Evolutionary conservation across 2,113 vertebrate species (phyloP), one percentile per base, ranked within the genome.

Genomic region (Xenus cinereus): DNA sequence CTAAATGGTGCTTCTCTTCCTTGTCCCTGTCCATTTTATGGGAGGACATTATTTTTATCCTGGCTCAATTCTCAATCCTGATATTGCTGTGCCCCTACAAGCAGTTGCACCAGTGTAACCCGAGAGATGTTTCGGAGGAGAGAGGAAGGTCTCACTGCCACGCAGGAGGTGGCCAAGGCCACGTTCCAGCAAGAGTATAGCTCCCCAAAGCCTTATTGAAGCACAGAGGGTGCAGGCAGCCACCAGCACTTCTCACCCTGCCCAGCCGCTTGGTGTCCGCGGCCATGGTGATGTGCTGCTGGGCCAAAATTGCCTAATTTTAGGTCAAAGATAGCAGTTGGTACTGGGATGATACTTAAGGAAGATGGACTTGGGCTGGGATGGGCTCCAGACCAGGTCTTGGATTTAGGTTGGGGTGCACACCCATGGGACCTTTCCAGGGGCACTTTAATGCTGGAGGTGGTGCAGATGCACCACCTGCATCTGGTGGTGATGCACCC

Each of bases 181-280:
- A 2, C 1, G 1, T 53, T 66, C 50, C 56, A 0, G 1, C 20
- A n/a, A 33, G 10, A 46, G 7, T 21, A 32, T 3, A 1, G 14
- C 32, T 93, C 17, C 30, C 45, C 5, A 12, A 9, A 74, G 45
- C 56, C 35, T 24, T 54, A 26, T 14, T 50, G 9, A 37, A 20
- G 63, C 33, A 26, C 53, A 64, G 59, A 28, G 26, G 4, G 6
- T 89, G 62, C 28, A 51, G 76, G 62, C 24, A 59, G 77, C 7
- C 1, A 41, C 73, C 67, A 1, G 2, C 60, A 48, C 51, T 87
- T 9, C 4, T 77, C 35, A 56, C 23, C 54, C 50, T 78, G 35
- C 45, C 33, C 50, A 74, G 45, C 56, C 1, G 2, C 63, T 59
- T 4, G 15, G 14, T 57, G 19, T 45, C 32, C 19, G 6, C 10